A percentile compares a stretch with the other conserved stretches of the same genome.
Conservation (phyloP, 2,113 vertebrate genomes). For the Delphinus delphis region DNA sequence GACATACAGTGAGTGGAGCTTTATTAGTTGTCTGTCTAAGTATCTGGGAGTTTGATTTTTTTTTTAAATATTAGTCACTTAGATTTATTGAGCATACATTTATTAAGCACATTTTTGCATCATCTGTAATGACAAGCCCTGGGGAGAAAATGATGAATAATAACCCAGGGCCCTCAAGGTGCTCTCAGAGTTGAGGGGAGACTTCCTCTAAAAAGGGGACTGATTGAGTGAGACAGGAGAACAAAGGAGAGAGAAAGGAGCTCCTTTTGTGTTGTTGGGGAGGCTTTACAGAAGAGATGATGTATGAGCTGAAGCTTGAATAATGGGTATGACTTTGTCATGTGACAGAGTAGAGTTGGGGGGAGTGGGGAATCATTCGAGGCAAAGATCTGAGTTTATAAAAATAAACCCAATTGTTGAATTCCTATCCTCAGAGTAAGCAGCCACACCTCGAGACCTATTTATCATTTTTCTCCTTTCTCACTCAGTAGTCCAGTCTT, state of each 20-base stretch:
- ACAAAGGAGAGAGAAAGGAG: neutral
- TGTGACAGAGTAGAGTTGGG: neutral
- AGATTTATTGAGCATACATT: constrained; percentile 21
- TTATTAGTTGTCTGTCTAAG: neutral
- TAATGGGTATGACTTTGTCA: neutral
- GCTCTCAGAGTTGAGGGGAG: neutral
- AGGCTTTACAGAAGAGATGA: neutral
- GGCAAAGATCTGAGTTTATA: neutral
- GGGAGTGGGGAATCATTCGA: neutral
- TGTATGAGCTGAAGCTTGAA: neutral
- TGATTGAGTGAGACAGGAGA: neutral
- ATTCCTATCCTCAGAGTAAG: neutral
- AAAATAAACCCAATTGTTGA: neutral
- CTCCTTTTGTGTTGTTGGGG: neutral
- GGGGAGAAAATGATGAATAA: neutral
- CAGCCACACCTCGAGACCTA: neutral
- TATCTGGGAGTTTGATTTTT: neutral
- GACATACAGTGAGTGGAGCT: neutral
- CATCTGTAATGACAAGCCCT: neutral
- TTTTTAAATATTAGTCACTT: neutral
- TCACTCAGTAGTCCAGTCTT: neutral
- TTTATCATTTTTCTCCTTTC: neutral
- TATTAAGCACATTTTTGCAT: constrained; percentile 28
- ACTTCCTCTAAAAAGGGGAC: neutral
- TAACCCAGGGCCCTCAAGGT: neutral